phyloP scores from a whole-genome alignment of 2,113 vertebrate species.

The Boulengeromyrus knoepffleri region DNA sequence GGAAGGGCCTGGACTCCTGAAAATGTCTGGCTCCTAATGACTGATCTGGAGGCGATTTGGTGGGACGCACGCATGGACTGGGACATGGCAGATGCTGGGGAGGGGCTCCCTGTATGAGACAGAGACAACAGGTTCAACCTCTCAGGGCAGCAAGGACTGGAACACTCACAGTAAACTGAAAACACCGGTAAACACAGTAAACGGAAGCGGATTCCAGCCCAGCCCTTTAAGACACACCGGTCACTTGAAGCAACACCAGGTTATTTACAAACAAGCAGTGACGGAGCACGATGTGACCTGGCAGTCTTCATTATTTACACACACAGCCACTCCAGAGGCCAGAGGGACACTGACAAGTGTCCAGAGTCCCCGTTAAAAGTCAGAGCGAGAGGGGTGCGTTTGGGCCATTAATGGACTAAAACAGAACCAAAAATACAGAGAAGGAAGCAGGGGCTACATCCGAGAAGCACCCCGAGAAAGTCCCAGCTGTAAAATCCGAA shows the following conservation, averaged over 20 bases:
- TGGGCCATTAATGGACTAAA: neutral
- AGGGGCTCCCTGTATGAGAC: conserved; percentile 72
- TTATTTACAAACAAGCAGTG: neutral
- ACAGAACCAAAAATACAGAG: neutral
- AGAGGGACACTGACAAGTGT: neutral
- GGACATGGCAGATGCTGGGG: conserved; percentile 86
- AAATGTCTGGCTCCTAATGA: conserved; percentile 94
- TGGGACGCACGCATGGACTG: conserved; percentile 80
- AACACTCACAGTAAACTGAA: neutral
- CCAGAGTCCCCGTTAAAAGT: neutral
- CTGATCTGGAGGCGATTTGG: conserved; percentile 66
- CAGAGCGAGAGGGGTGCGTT: neutral
- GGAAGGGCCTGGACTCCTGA: conserved; percentile 83
- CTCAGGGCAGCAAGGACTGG: neutral
- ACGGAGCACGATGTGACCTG: neutral
- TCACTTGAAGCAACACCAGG: neutral
- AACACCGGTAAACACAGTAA: neutral
- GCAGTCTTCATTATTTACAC: neutral
- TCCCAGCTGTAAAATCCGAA: neutral
- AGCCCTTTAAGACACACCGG: neutral
- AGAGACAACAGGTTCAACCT: conserved; percentile 9
- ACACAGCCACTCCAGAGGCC: neutral
- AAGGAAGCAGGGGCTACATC: neutral
- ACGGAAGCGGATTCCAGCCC: neutral
- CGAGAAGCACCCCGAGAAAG: neutral